These are phyloP conservation scores for Gopherus evgoodei DNA, from an alignment of 2,113 vertebrate genomes.

Conservation along the genomic window DNA sequence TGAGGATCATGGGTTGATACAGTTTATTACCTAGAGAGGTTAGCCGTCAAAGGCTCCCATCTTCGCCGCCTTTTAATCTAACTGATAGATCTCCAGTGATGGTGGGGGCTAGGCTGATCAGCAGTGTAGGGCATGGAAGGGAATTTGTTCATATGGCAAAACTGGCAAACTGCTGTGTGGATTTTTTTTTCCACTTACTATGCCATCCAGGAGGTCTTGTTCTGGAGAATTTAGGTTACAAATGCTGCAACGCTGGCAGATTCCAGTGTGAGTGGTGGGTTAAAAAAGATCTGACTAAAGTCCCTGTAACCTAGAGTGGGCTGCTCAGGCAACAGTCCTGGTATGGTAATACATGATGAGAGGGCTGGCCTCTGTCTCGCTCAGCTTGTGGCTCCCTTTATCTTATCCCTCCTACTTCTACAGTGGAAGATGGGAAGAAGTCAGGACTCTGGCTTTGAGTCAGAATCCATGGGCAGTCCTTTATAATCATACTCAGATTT, in stretches of 20 bases:
- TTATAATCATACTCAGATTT: neutral
- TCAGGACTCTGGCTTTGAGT: neutral
- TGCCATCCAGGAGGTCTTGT: neutral
- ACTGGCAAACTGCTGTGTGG: neutral
- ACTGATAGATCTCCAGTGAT: neutral
- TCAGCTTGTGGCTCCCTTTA: neutral
- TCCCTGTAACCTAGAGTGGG: neutral
- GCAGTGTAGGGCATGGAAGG: neutral
- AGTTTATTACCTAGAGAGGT: neutral
- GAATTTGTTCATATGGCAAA: neutral
- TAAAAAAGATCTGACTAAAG: neutral
- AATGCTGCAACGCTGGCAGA: neutral
- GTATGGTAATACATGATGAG: neutral
- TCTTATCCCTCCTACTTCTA: neutral
- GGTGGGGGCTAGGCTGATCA: accelerated
- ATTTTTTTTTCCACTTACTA: neutral
- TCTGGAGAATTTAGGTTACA: neutral
- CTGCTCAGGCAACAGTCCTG: neutral
- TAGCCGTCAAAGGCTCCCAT: neutral
- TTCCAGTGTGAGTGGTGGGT: neutral
- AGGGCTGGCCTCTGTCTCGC: accelerated
- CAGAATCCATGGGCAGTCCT: neutral
- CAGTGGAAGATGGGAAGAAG: neutral
- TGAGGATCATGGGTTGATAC: neutral
- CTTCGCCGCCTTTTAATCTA: neutral